These are phyloP conservation scores for Grallaria varia DNA, from an alignment of 2,113 vertebrate genomes.

Conservation along the genomic window DNA sequence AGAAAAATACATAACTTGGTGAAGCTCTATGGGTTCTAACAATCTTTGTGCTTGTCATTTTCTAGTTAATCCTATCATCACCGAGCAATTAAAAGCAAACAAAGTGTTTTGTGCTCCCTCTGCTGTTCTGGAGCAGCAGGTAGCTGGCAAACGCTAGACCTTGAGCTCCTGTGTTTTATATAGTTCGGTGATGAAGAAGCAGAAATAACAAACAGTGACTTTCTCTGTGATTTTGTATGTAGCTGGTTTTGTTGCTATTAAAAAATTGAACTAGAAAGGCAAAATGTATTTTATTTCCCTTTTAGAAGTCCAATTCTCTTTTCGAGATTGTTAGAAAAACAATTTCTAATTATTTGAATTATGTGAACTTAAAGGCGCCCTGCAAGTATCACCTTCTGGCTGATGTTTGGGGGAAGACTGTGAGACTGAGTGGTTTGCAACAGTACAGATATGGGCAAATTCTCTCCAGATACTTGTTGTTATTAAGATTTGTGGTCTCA, in stretches of 20 bases:
- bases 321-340: neutral
- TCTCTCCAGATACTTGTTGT: neutral
- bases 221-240: neutral
- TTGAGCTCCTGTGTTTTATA: neutral
- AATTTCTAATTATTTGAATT: neutral
- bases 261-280: neutral
- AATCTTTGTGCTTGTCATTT: neutral
- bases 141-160: neutral
- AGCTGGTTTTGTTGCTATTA: neutral
- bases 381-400: neutral
- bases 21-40: neutral
- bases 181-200: neutral
- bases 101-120: conserved; percentile 56
- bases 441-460: neutral
- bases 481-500: neutral
- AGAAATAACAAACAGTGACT: neutral
- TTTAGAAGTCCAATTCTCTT: neutral
- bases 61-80: neutral
- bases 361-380: neutral
- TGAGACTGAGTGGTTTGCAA: neutral
- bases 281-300: neutral
- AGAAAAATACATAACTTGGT: neutral
- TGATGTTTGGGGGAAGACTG: fast-evolving
- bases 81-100: neutral
- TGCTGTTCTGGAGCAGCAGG: conserved; percentile 19